Evolutionary conservation across 1,140 invertebrate genomes (phyloP).

Genomic region (Coboldia fuscipes): DNA sequence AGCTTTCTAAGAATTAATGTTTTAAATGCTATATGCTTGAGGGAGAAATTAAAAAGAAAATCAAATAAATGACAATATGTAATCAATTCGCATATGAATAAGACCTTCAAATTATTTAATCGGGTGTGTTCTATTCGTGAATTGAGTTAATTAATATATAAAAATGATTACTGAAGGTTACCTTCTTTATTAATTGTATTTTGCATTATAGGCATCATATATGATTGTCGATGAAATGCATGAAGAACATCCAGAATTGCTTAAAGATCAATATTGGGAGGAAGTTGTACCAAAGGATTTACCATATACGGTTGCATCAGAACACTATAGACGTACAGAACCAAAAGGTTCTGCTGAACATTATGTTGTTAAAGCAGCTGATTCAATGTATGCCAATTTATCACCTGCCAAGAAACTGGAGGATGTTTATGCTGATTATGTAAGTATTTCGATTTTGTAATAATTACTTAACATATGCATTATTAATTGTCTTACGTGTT

Average conservation of each 20-base stretch:
- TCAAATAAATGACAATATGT: too few relatives aligned
- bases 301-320: slow-evolving; percentile 66
- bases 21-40: too few relatives aligned
- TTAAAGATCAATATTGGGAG: slow-evolving; percentile 79
- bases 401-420: slow-evolving; percentile 39
- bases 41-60: too few relatives aligned
- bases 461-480: background rate
- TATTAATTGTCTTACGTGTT: background rate
- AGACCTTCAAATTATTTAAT: too few relatives aligned
- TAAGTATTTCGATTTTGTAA: slow-evolving; percentile 25
- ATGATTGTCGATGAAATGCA: slow-evolving; percentile 87
- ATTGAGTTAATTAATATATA: too few relatives aligned
- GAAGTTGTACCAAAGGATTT: slow-evolving; percentile 72
- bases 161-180: too few relatives aligned
- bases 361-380: slow-evolving; percentile 62
- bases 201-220: slow-evolving; percentile 60
- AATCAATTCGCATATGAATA: too few relatives aligned
- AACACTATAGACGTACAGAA: slow-evolving; percentile 56
- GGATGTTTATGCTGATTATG: slow-evolving; percentile 69
- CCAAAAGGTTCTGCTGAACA: slow-evolving; percentile 65
- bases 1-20: too few relatives aligned
- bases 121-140: too few relatives aligned
- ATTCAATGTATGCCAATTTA: slow-evolving; percentile 58
- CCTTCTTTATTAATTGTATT: too few relatives aligned
- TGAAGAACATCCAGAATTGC: slow-evolving; percentile 67